phyloP scores from a whole-genome alignment of 2,888 invertebrate genomes.

The Branchipolynoe longqiensis region DNA sequence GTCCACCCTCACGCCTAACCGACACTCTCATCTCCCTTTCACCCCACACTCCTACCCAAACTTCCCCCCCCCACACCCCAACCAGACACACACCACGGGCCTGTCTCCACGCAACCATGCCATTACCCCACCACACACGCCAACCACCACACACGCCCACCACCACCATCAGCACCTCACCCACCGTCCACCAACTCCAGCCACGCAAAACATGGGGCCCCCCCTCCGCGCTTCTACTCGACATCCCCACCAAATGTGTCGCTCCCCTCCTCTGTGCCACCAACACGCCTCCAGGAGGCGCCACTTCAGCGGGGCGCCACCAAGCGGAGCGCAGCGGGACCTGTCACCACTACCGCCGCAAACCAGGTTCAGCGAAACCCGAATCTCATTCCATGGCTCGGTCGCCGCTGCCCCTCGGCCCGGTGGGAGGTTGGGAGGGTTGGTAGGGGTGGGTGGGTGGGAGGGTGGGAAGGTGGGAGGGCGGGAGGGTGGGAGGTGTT shows the following conservation, averaged over 20 bases:
- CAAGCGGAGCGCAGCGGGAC: conserved; percentile 26
- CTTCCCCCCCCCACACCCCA: too few relatives aligned
- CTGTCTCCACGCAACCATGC: background rate
- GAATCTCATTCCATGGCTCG: conserved; percentile 43
- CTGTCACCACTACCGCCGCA: conserved; percentile 47
- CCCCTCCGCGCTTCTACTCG: background rate
- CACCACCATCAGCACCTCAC: too few relatives aligned
- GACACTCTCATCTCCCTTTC: too few relatives aligned
- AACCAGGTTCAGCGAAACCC: conserved; percentile 45
- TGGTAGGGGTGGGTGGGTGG: background rate
- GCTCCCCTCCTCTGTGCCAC: conserved; percentile 18
- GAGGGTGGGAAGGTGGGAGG: conserved; percentile 9
- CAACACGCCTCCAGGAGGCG: background rate
- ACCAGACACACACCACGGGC: background rate
- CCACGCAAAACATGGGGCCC: too few relatives aligned
- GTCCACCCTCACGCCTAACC: too few relatives aligned
- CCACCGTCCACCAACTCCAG: background rate
- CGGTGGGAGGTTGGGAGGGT: background rate
- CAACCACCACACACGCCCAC: background rate
- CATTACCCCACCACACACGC: background rate
- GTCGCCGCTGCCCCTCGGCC: background rate
- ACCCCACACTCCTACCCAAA: too few relatives aligned
- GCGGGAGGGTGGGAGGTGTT: background rate
- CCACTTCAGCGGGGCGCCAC: conserved; percentile 41
- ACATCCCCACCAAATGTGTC: background rate